Base-by-base conservation (phyloP, 2,797 vertebrate genomes). In the Aquila chrysaetos region DNA sequence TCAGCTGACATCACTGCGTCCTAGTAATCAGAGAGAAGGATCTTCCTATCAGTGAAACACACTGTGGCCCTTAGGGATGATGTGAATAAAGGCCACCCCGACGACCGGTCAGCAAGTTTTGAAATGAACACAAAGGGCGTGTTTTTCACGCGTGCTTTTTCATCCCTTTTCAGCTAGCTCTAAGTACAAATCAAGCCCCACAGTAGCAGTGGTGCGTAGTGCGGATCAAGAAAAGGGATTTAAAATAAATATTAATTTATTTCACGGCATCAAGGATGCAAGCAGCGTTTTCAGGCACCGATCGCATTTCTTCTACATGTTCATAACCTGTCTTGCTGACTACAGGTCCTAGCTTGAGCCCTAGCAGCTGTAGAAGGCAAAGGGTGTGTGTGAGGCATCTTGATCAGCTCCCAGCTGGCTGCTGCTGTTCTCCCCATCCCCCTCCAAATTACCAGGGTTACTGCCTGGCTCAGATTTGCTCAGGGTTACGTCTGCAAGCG, bases 361-460 rank as follows among this genome's bases (percentile, higher is more conserved):
- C 33, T 37, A 86, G 90, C 92, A 96, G 92, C 94, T 95, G 82
- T 39, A 88, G 79, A 72, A 96, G 92, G 87, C 87, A 68, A 75
- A 81, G 79, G 61, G 72, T 94, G 85, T 91, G 82, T 12, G 37
- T 88, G 73, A 96, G 82, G 94, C 87, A 83, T 95, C 91, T 92
- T 94, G 96, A 94, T 95, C 79, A 72, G 91, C 94, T 96, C 96
- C 96, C 95, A 96, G 95, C 94, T 96, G 96, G 87, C 96, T 91
- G 73, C 92, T 94, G 94, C 89, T 94, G 85, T 61, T 87, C 60
- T 94, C 54, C 94, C 91, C 96, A 94, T 68, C 95, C 96, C 92
- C 91, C 93, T 96, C 68, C 68, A 19, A 75, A 96, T 95, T 96
- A 84, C 95, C 95, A 95, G 94, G 78, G 95, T 95, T 97, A 95